These are phyloP conservation scores for Ctenosaura bakeri DNA, from an alignment of 2,797 vertebrate species.

Conservation along the genomic window DNA sequence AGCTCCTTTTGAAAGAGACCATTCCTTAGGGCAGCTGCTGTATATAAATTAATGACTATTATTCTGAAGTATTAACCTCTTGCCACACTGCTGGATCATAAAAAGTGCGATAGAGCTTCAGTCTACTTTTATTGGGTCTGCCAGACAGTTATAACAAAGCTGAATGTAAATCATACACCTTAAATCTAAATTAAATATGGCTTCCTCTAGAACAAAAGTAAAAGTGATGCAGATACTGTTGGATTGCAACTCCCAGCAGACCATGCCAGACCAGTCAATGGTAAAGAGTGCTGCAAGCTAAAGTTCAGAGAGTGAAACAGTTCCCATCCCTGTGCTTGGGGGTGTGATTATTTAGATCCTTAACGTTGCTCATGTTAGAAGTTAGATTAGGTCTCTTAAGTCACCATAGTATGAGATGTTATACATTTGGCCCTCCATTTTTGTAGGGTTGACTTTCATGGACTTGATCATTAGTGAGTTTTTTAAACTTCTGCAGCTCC, in stretches of 20 bases:
- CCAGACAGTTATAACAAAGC: background rate
- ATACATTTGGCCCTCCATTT: background rate
- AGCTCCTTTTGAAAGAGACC: background rate
- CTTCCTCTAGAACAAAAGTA: background rate
- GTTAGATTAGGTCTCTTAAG: background rate
- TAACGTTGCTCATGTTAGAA: background rate
- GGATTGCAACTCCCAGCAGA: too few relatives aligned
- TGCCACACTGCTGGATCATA: background rate
- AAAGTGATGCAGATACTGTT: too few relatives aligned
- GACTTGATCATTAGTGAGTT: too few relatives aligned
- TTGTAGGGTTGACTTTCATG: too few relatives aligned
- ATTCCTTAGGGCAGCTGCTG: background rate
- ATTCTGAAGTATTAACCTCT: background rate
- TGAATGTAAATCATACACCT: constrained; percentile 9
- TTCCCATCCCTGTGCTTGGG: background rate
- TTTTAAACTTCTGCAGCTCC: too few relatives aligned
- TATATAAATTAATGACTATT: background rate
- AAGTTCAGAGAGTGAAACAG: too few relatives aligned
- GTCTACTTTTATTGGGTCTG: constrained; percentile 4
- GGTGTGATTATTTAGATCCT: background rate
- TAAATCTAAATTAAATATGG: constrained; percentile 11
- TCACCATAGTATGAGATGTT: background rate
- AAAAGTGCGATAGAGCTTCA: constrained; percentile 36
- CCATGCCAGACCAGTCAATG: too few relatives aligned
- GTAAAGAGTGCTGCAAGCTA: too few relatives aligned